Evolutionary conservation across 2,797 vertebrate genomes (phyloP), one percentile per base, ranked within the genome.

Genomic region (Dermochelys coriacea): DNA sequence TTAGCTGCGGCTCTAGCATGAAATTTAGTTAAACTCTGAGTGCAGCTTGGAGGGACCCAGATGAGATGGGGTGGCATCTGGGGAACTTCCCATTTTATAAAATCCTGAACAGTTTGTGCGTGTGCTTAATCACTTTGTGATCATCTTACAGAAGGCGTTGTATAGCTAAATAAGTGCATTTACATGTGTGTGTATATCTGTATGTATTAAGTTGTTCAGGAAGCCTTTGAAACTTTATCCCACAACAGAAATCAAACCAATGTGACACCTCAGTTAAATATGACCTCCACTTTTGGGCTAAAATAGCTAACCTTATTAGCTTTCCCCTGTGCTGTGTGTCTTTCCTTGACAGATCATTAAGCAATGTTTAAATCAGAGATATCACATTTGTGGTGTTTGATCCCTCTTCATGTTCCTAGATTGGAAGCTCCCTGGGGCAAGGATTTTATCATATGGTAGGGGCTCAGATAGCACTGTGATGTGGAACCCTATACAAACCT

Each of bases 151-250:
- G 94, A 93, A 91, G 15, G 34, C 94, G 78, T 14, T 0, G 41
- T 50, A 77, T 61, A 61, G 74, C 59, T 93, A 47, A 47, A 61
- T 81, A 94, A 89, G 87, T 83, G 79, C 88, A 86, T 93, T 84
- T 95, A 80, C 89, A 93, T 93, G 95, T 87, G 85, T 90, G 88
- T 96, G 83, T 97, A 92, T 96, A 88, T 88, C 82, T 85, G 54
- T 34, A 10, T 85, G 83, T 93, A 74, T 93, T 96, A 97, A 97
- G 96, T 97, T 93, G 93, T 95, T 94, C 96, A 95, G 96, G 97
- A 97, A 98, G 90, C 84, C 95, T 89, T 96, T 89, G 93, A 92
- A 96, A 97, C 90, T 97, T 96, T 95, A 93, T 96, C 97, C 94
- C 6, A 3, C 85, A 96, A 94, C 91, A 93, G 96, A 97, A 97